phyloP scores from a whole-genome alignment of 2,888 invertebrate species.

The Morpho helenor region DNA sequence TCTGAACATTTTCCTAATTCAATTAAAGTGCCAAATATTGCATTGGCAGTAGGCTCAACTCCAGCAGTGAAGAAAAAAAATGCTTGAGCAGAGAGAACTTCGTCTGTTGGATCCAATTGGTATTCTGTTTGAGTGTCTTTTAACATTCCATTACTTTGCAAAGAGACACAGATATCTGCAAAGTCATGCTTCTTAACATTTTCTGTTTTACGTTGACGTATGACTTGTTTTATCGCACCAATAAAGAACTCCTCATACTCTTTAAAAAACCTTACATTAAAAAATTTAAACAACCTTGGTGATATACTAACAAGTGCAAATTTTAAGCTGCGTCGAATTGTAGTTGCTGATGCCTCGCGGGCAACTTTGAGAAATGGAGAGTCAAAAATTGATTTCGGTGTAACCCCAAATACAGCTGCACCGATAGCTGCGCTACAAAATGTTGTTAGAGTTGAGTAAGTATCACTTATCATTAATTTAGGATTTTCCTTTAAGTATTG shows the following conservation, averaged over 20 bases:
- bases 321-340: slow-evolving; percentile 23
- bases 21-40: slow-evolving; percentile 43
- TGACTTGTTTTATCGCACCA: slow-evolving; percentile 46
- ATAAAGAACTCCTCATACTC: slow-evolving; percentile 49
- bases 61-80: slow-evolving; percentile 62
- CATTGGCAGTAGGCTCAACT: slow-evolving; percentile 53
- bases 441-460: slow-evolving; percentile 29
- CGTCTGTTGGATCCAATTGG: slow-evolving; percentile 50
- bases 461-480: slow-evolving; percentile 26
- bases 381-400: slow-evolving; percentile 39
- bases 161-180: slow-evolving; percentile 30
- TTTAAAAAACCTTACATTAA: slow-evolving; percentile 43
- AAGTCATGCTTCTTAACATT: slow-evolving; percentile 50
- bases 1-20: slow-evolving; percentile 52
- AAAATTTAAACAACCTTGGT: slow-evolving; percentile 27
- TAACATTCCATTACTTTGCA: slow-evolving; percentile 39
- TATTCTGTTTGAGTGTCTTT: slow-evolving; percentile 41
- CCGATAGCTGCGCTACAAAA: slow-evolving; percentile 38
- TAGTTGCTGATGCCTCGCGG: slow-evolving; percentile 24
- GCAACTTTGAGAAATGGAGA: slow-evolving; percentile 38
- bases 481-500: too few relatives aligned
- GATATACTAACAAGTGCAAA: slow-evolving; percentile 26
- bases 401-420: slow-evolving; percentile 51
- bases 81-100: slow-evolving; percentile 50
- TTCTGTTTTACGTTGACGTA: slow-evolving; percentile 42